Percentiles rank a stretch among this genome's conserved stretches.
phyloP scores from a whole-genome alignment of 2,797 vertebrate species.

The Acridotheres tristis region DNA sequence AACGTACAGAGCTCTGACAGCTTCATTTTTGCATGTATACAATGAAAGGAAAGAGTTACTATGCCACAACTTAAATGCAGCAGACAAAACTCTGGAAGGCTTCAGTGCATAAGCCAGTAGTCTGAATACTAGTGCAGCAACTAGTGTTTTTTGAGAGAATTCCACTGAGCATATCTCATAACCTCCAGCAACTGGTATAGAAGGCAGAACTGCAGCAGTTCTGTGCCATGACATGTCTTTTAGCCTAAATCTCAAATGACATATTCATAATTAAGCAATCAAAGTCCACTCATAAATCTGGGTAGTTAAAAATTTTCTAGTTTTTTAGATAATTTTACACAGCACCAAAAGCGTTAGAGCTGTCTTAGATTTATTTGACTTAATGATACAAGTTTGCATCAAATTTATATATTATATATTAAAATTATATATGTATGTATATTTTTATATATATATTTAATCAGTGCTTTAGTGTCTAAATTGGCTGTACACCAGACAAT shows the following conservation, averaged over 20 bases:
- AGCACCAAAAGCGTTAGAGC: neutral
- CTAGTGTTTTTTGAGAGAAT: neutral
- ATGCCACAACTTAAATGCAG: neutral
- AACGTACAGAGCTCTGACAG: neutral
- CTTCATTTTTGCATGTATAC: neutral
- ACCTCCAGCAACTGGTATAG: neutral
- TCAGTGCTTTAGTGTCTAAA: neutral
- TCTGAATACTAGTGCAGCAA: neutral
- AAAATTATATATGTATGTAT: too few relatives aligned
- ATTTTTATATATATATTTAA: neutral
- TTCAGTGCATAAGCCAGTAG: neutral
- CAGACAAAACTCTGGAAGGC: neutral
- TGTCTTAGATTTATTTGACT: neutral
- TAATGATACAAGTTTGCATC: neutral
- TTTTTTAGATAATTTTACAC: neutral
- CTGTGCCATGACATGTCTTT: neutral
- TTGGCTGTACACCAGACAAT: neutral
- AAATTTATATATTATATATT: neutral
- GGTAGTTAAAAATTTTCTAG: neutral
- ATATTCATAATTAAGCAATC: neutral
- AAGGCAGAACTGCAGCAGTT: neutral
- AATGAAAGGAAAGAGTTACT: neutral
- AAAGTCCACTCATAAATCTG: neutral
- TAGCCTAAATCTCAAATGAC: neutral
- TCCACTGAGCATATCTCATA: neutral